These are phyloP conservation scores for Portunus trituberculatus DNA, from an alignment of 1,140 invertebrate genomes.

Conservation along the genomic window DNA sequence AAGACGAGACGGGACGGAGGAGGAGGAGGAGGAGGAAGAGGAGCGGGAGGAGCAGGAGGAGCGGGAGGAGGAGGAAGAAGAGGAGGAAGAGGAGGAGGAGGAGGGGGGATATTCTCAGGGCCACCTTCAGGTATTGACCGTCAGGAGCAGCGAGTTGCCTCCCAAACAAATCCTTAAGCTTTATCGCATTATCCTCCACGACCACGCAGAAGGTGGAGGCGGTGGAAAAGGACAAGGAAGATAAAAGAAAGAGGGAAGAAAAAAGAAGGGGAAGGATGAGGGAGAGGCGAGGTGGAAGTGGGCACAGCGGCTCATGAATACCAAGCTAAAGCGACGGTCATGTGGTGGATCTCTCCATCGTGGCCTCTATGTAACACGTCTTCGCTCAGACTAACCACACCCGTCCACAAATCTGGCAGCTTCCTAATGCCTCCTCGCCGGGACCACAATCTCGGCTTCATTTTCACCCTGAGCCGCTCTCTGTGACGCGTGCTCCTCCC, in stretches of 20 bases:
- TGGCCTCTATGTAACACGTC: background rate
- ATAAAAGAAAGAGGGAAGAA: slow-evolving; percentile 3
- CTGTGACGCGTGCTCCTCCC: background rate
- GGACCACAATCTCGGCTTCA: slow-evolving; percentile 9
- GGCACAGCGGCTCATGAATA: background rate
- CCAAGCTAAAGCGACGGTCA: background rate
- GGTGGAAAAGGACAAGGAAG: background rate
- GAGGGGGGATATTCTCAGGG: background rate
- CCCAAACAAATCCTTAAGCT: slow-evolving; percentile 22
- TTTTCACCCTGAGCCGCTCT: background rate
- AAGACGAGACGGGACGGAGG: background rate
- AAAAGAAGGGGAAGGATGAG: background rate
- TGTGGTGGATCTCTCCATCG: background rate
- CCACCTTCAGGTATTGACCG: background rate
- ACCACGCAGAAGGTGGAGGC: slow-evolving; percentile 12
- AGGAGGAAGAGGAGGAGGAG: slow-evolving; percentile 25
- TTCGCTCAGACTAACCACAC: background rate
- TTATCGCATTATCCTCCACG: background rate
- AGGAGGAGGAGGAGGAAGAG: background rate
- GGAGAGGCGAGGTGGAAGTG: background rate
- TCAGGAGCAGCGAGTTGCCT: background rate
- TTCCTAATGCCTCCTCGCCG: slow-evolving; percentile 17
- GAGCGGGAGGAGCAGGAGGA: background rate
- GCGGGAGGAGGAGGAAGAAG: background rate
- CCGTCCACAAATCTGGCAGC: slow-evolving; percentile 17